Base-by-base conservation (phyloP, 2,888 invertebrate species). In the Tortricodes alternella region DNA sequence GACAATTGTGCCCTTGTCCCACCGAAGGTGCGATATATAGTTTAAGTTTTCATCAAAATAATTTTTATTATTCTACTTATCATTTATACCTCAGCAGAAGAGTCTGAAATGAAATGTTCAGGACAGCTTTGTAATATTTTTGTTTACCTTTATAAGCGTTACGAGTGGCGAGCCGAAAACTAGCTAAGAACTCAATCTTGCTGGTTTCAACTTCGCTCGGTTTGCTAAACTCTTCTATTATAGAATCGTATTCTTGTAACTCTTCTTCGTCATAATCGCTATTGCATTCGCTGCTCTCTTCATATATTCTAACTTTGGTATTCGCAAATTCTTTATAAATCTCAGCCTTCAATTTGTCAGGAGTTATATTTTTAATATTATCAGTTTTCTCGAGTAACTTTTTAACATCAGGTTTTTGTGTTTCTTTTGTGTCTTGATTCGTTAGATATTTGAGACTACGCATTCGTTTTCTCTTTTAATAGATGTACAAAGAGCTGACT, bases 161-260 rank as follows among this genome's bases (percentile, higher is more conserved):
- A 52, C 90, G 88, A n/a, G 94, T 93, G 5, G 93, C 93, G 57
- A 95, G 79, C 46, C 91, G 92, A 61, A 95, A 92, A 63, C 91
- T 85, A 19, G 92, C 89, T 49, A 95, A 84, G 74, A 95, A 95
- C 11, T 92, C 83, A 11, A 92, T 74, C 73, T 95, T 83, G 2
- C 62, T 68, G 43, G 88, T 84, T 23, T 89, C 82, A 62, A 92
- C 90, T 13, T 91, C 56, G 85, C 89, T 53, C 85, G 63, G 58
- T 38, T 56, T 44, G 5, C 73, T 71, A 60, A 74, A 88, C 38
- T 80, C 92, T 62, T 92, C 91, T 39, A 92, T 93, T 18, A 94
- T 92, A 78, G 70, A 65, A 35, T 79, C 73, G 60, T 92, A 92
- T 61, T 89, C 77, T 52, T 82, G 81, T 35, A 91, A 81, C 52